These are phyloP conservation scores for Promerops cafer DNA, from an alignment of 2,113 vertebrate genomes.

Conservation along the genomic window DNA sequence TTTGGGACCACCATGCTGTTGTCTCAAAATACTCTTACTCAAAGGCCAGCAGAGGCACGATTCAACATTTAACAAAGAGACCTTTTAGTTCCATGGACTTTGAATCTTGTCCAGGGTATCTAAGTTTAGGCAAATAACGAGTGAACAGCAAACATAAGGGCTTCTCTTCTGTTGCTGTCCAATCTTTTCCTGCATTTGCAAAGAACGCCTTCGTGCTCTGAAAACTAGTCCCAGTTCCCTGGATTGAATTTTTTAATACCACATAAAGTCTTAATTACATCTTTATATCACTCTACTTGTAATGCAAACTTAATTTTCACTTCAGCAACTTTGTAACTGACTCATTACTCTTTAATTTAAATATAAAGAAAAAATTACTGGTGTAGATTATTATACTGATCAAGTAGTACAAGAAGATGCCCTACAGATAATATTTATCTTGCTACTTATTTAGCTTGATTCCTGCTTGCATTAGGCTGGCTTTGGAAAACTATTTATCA, in stretches of 20 bases:
- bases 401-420: neutral
- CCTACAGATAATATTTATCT: neutral
- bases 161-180: neutral
- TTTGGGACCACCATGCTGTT: neutral
- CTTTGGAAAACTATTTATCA: neutral
- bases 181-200: neutral
- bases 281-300: neutral
- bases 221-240: neutral
- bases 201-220: neutral
- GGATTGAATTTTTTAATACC: neutral
- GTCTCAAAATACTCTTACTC: neutral
- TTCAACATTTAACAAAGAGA: neutral
- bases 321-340: neutral
- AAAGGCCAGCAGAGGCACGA: neutral
- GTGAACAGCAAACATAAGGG: neutral
- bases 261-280: neutral
- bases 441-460: neutral
- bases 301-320: neutral
- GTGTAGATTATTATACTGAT: neutral
- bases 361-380: neutral
- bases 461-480: neutral
- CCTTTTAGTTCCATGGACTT: neutral
- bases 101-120: neutral
- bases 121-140: neutral
- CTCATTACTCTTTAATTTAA: neutral